phyloP scores from a whole-genome alignment of 2,888 invertebrate genomes.

The Dasysyrphus albostriatus region DNA sequence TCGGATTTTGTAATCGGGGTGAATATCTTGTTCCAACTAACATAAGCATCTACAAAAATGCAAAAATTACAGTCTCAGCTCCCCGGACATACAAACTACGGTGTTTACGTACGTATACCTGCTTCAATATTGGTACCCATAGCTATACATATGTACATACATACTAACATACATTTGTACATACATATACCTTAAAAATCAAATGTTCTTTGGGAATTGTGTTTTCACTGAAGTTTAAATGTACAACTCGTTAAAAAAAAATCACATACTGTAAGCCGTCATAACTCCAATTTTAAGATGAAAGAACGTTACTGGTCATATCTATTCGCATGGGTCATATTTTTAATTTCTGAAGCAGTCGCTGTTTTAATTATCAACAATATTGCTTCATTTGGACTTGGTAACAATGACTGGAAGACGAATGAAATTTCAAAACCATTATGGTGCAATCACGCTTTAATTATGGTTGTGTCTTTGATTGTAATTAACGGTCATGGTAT shows the following conservation, averaged over 20 bases:
- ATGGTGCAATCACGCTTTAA: conserved; percentile 28
- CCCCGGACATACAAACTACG: too few relatives aligned
- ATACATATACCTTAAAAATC: background rate
- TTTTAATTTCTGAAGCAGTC: conserved; percentile 41
- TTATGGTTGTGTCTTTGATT: conserved; percentile 49
- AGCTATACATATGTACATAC: too few relatives aligned
- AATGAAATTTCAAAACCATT: conserved; percentile 1
- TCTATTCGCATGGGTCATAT: conserved; percentile 30
- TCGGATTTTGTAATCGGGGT: too few relatives aligned
- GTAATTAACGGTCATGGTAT: conserved; percentile 50
- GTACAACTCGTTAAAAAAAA: background rate
- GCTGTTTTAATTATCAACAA: conserved; percentile 9
- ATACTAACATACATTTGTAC: too few relatives aligned
- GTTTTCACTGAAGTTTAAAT: background rate
- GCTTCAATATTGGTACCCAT: too few relatives aligned
- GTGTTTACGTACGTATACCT: too few relatives aligned
- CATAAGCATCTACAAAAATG: too few relatives aligned
- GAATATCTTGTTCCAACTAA: too few relatives aligned
- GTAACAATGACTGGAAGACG: background rate
- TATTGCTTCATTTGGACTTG: conserved; percentile 20
- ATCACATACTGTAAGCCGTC: background rate
- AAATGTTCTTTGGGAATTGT: background rate
- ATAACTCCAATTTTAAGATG: background rate
- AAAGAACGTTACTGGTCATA: background rate
- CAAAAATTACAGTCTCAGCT: too few relatives aligned